Conservation (phyloP, 1,140 invertebrate genomes). For the Drosophila nebulosa region DNA sequence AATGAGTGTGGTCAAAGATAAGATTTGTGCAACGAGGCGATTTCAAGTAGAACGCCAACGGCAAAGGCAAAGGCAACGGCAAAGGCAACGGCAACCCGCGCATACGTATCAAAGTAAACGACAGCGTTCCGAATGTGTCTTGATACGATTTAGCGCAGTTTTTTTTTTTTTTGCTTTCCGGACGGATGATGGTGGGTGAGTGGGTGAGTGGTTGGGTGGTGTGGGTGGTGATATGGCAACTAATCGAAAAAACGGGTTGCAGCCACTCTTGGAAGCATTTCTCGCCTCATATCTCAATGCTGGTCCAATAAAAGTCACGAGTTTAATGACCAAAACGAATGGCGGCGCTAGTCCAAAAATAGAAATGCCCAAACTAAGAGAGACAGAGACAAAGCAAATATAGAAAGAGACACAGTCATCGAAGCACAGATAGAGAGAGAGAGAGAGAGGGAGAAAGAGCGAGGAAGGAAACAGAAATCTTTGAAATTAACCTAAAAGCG, state of each 20-base stretch:
- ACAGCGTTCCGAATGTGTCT: neutral
- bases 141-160: neutral
- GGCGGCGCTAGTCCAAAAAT: conserved; percentile 37
- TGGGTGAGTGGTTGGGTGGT: neutral
- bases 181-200: neutral
- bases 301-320: conserved; percentile 30
- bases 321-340: conserved; percentile 42
- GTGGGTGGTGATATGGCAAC: neutral
- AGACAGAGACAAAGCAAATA: neutral
- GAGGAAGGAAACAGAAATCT: neutral
- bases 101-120: conserved; percentile 13
- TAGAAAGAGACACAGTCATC: neutral
- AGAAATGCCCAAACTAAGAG: neutral
- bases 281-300: neutral
- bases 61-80: too few relatives aligned
- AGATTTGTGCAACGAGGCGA: conserved; percentile 68
- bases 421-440: neutral
- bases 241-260: neutral
- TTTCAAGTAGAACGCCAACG: conserved; percentile 51
- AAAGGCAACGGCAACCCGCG: conserved; percentile 2
- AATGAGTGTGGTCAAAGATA: conserved; percentile 51
- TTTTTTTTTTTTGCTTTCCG: neutral
- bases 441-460: neutral
- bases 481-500: neutral
- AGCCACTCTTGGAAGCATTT: neutral